Base-by-base conservation (phyloP, 2,888 invertebrate species). In the Trissolcus japonicus region DNA sequence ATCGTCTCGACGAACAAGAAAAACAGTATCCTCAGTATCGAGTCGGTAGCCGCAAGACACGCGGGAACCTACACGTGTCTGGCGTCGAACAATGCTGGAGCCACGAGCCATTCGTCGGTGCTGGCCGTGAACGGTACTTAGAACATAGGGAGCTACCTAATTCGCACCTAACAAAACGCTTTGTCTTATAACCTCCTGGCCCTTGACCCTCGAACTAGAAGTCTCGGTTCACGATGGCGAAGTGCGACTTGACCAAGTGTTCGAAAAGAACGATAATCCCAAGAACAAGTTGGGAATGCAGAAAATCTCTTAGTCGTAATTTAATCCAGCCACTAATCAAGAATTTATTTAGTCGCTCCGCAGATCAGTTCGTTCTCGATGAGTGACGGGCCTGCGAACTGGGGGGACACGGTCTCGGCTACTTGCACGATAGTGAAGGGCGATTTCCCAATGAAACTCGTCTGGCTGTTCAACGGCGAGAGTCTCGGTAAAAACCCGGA, bases 1-100 rank as follows among this genome's bases (percentile, higher is more conserved):
- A 86, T 60, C n/a, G 73, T 89, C 72, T 86, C 90, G 60, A 90
- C 90, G 2, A 90, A 89, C 43, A 90, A 90, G 85, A 89, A 90
- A 78, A 90, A 90, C 78, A 91, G 91, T 81, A 90, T 91, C 77
- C 88, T 92, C 55, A 90, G 89, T 82, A 91, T 92, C 78, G 91
- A 91, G 75, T 66, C 73, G 9, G 94, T 93, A 77, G 92, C 91
- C 85, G 93, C 92, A 62, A 91, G 91, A 71, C 94, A 95, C 88
- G 92, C 93, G 81, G 95, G 95, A 82, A 93, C 92, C 83, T 95
- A 95, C 88, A 92, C 93, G 74, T 95, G 95, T 89, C 91, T 92
- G 85, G 95, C 94, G 61, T 91, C 92, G 83, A 95, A 94, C 90
- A 88, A 90, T 80, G 94, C 93, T 78, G 94, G 94, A 85, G 91